These are phyloP conservation scores for Drosophila baimaii DNA, from an alignment of 1,140 invertebrate species.

Conservation along the genomic window DNA sequence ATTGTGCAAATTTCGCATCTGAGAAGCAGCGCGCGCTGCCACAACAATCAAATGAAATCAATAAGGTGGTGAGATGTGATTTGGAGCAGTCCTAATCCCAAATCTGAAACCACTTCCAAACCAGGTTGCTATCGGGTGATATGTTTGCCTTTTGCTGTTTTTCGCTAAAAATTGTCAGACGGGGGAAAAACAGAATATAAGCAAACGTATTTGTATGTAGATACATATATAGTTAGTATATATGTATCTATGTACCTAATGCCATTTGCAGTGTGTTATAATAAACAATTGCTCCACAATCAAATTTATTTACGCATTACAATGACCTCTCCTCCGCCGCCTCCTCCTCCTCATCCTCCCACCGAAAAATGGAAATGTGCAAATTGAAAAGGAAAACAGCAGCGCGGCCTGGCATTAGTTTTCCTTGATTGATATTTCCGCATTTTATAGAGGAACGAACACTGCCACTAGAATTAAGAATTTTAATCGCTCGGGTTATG, in stretches of 20 bases:
- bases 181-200: constrained; percentile 9
- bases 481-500: not conserved
- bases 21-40: not conserved
- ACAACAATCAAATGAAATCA: constrained; percentile 56
- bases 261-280: constrained; percentile 5
- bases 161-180: constrained; percentile 62
- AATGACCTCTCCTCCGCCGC: constrained; percentile 15
- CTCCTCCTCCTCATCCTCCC: not conserved
- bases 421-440: constrained; percentile 39
- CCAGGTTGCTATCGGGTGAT: constrained; percentile 5
- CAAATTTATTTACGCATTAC: constrained; percentile 53
- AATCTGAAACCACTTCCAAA: constrained; percentile 18
- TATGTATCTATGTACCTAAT: no score
- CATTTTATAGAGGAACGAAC: not conserved
- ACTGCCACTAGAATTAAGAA: not conserved
- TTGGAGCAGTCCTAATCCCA: constrained; percentile 35
- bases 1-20: constrained; percentile 50
- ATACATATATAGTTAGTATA: not conserved
- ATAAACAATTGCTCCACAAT: constrained; percentile 13
- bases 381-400: constrained; percentile 33
- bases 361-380: constrained; percentile 11
- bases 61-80: constrained; percentile 46
- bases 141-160: constrained; percentile 72
- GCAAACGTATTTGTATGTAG: constrained; percentile 4
- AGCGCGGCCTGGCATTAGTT: not conserved